Evolutionary conservation across 2,888 invertebrate genomes (phyloP), one percentile per base, ranked within the genome.

Genomic region (Drosophila bunnanda): DNA sequence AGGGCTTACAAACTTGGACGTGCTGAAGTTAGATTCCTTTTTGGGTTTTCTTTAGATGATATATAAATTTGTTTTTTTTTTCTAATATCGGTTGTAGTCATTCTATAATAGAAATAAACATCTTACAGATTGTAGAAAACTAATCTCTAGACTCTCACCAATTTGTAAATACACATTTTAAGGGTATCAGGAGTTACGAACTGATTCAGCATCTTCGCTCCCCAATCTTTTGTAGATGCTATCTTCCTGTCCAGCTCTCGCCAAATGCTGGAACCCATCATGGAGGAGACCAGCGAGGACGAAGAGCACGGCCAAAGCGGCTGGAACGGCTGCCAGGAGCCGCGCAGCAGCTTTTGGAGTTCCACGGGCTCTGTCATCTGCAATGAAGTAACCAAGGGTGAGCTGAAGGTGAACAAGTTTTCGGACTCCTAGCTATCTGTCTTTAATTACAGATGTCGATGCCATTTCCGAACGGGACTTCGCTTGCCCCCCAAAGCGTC

Each of bases 231-330:
- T 57, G 0, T 77, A 92, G 92, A 92, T 90, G 92, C 90, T 71
- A 84, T 89, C 67, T 92, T 89, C 70, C 75, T 92, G 68, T 91
- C 92, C 55, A 90, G 82, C 54, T 92, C 92, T 34, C 89, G 92
- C 2, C 92, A 91, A 86, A 91, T 92, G 89, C 94, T 97, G 93
- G 97, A 97, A 92, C 97, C 97, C 30, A 97, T 97, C 91, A 94
- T 96, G 89, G 97, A 97, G 93, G 97, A 97, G 93, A 97, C 97
- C 20, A 96, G 96, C 80, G 97, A 97, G 93, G 97, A 97, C 79
- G 92, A 93, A 79, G 92, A 93, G 69, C 90, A 85, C 52, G 84
- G 86, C 25, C 89, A 90, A 41, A 89, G 89, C 68, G 90, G 90
- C 38, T 92, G 92, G 92, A 89, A 88, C 48, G 90, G 90, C 43